Conservation (phyloP, 2,888 invertebrate genomes). For the Drosophila borborema region DNA sequence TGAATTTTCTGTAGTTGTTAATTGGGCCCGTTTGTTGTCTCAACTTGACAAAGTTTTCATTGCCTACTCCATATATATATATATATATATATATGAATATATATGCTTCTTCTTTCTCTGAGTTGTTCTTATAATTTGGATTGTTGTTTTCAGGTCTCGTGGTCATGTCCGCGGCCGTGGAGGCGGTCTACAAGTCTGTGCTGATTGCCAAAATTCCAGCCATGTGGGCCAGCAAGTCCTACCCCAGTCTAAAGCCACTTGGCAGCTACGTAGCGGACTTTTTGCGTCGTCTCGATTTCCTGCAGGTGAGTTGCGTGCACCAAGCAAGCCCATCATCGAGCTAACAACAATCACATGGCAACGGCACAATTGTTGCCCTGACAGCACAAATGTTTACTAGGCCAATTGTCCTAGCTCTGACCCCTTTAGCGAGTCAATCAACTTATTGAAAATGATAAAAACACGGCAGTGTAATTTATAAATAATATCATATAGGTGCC, state of each 20-base stretch:
- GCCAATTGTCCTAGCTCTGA: conserved; percentile 23
- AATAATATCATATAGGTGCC: not conserved
- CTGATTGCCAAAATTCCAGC: conserved; percentile 93
- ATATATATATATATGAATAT: not conserved
- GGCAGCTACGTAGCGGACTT: conserved; percentile 95
- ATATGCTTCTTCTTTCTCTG: not conserved
- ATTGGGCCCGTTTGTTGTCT: conserved; percentile 22
- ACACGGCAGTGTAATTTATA: not conserved
- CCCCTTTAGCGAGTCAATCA: conserved; percentile 13
- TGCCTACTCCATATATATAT: conserved; percentile 31
- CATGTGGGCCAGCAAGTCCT: conserved; percentile 94
- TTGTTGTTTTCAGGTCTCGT: conserved; percentile 89
- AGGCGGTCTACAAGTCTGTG: conserved; percentile 93
- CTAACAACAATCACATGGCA: conserved; percentile 28
- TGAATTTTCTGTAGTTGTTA: conserved; percentile 17
- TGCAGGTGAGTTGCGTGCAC: conserved; percentile 88
- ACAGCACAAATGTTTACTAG: conserved; percentile 34
- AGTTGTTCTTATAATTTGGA: too few species aligned
- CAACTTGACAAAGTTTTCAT: conserved; percentile 22
- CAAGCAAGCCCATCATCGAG: conserved; percentile 2
- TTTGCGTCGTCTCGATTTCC: conserved; percentile 92
- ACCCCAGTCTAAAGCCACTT: conserved; percentile 96
- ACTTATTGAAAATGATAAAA: not conserved
- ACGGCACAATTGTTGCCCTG: conserved; percentile 36
- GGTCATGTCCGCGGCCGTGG: conserved; percentile 93